Evolutionary conservation across 2,797 vertebrate species (phyloP).

Genomic region (Bradypodion ventrale): DNA sequence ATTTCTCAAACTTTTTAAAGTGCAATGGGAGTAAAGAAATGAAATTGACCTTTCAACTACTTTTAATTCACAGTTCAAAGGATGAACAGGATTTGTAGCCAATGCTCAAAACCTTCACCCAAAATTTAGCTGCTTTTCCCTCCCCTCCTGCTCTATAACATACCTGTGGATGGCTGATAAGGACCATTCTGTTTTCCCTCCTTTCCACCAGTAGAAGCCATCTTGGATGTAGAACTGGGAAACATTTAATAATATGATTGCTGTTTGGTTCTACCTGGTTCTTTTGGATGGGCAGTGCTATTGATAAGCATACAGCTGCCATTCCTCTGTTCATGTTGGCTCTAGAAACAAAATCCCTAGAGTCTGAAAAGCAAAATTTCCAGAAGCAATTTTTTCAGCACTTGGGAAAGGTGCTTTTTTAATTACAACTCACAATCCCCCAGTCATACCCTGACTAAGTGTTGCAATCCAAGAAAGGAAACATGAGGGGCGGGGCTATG

Average conservation of each 20-base stretch:
- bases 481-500: too few species aligned
- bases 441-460: too few species aligned
- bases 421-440: too few species aligned
- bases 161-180: background rate
- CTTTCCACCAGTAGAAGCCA: background rate
- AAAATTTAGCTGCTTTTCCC: background rate
- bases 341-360: too few species aligned
- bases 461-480: background rate
- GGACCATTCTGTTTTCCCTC: background rate
- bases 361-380: too few species aligned
- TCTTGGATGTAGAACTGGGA: background rate
- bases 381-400: too few species aligned
- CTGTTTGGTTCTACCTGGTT: background rate
- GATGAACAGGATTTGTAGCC: background rate
- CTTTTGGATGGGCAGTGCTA: too few species aligned
- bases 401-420: too few species aligned
- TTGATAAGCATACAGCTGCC: too few species aligned
- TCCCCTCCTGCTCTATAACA: background rate
- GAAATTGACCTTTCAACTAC: background rate
- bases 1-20: background rate
- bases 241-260: background rate
- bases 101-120: background rate
- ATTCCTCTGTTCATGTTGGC: too few species aligned
- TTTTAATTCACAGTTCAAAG: background rate
- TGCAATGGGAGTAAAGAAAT: background rate